Evolutionary conservation across 2,113 vertebrate genomes (phyloP).

Genomic region (Onychostoma macrolepis): DNA sequence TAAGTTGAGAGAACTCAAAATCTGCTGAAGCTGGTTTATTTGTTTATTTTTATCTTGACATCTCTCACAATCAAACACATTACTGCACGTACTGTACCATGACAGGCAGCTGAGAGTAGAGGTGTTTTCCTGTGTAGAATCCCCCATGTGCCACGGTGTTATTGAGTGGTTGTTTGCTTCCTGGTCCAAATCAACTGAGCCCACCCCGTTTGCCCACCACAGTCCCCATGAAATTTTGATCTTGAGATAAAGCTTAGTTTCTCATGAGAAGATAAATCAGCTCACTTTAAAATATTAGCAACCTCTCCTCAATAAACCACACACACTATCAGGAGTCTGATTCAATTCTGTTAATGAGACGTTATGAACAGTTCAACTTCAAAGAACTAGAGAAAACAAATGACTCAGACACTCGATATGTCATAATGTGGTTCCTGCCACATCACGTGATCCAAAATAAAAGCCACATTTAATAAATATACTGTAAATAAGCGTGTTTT

Average conservation of each 20-base stretch:
- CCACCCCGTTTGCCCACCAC: neutral
- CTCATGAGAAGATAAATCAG: neutral
- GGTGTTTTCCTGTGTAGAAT: neutral
- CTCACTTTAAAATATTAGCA: neutral
- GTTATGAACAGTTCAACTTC: neutral
- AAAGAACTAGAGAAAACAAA: too few species aligned
- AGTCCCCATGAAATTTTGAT: neutral
- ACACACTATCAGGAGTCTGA: neutral
- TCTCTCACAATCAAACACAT: neutral
- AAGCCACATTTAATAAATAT: too few species aligned
- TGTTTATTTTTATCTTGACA: neutral
- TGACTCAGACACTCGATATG: too few species aligned
- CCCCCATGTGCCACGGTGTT: neutral
- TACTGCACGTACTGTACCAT: neutral
- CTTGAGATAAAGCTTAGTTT: neutral
- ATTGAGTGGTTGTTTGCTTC: neutral
- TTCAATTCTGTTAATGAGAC: neutral
- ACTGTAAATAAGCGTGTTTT: too few species aligned
- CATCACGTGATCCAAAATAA: too few species aligned
- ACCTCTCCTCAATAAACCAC: neutral
- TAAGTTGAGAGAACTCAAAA: too few species aligned
- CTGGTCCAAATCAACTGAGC: neutral
- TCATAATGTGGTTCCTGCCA: too few species aligned
- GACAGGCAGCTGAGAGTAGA: neutral
- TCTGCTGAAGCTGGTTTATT: too few species aligned